Evolutionary conservation across 2,113 vertebrate species (phyloP), one percentile per base, ranked within the genome.

Genomic region (Amblyornis subalaris): DNA sequence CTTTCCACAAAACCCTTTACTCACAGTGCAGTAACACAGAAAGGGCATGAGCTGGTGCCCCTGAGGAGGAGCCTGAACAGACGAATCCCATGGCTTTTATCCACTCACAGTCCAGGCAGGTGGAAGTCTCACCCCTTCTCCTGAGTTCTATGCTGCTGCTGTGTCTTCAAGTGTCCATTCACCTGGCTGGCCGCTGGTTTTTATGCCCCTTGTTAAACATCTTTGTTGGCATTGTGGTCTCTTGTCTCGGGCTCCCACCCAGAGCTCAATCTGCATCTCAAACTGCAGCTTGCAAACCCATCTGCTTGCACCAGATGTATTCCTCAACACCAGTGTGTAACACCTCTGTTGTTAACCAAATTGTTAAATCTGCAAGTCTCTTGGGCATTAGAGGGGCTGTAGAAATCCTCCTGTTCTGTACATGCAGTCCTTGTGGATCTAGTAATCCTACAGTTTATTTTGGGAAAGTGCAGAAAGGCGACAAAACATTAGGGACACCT

Each of bases 91-190:
- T 20, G 38, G 17, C n/a, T 47, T 82, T 40, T 26, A 25, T 7
- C 2, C 4, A 10, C n/a, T 35, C 53, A 38, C 20, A n/a, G 10
- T 44, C 54, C 19, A 36, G 33, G 12, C 0, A 3, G 2, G 7
- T 47, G 58, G 28, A 28, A 47, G 12, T 35, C 42, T 31, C 23
- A 4, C 14, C 62, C 20, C 48, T 78, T 29, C 29, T n/a, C 29
- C 40, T 35, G 54, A 44, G 8, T 45, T 33, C n/a, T 74, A 6
- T 0, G 0, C 10, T 47, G 20, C 24, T 60, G 14, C 17, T 75
- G 17, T 40, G 14, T 53, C 19, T 45, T 45, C 33, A 44, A 21
- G 10, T 9, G 16, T 66, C 69, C 20, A 15, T 35, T 45, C 25
- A 22, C 11, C 21, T 22, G n/a, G 9, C 20, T 60, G 38, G 53